Evolutionary conservation across 2,113 vertebrate genomes (phyloP).

Genomic region (Coreoperca whiteheadi): DNA sequence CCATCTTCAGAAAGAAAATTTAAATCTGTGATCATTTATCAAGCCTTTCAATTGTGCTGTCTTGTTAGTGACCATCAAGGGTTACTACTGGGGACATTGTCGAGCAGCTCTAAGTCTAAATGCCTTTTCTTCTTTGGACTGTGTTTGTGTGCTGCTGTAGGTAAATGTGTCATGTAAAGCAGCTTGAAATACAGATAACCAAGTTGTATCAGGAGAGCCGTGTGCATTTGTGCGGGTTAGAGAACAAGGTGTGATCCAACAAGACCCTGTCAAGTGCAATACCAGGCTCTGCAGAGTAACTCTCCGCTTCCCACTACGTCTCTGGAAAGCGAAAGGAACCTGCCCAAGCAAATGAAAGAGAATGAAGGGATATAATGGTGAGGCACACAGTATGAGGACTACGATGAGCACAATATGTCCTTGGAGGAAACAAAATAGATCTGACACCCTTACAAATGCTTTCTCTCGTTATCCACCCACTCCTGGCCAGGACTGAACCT

Average conservation of each 20-base stretch:
- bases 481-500: background rate
- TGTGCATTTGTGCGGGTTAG: background rate
- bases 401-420: background rate
- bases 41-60: background rate
- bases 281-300: background rate
- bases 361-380: background rate
- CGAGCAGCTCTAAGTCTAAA: background rate
- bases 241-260: background rate
- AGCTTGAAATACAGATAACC: background rate
- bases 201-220: background rate
- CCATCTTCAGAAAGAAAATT: background rate
- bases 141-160: background rate
- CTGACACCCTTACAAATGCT: background rate
- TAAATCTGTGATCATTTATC: background rate
- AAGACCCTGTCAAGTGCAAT: background rate
- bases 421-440: background rate
- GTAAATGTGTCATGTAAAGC: background rate
- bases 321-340: background rate
- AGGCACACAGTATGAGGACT: background rate
- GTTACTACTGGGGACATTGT: background rate
- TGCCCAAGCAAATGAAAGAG: background rate
- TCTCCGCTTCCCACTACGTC: background rate
- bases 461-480: conserved; percentile 4
- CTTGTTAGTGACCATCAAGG: background rate
- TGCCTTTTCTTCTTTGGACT: background rate